These are phyloP conservation scores for Falco punctatus DNA, from an alignment of 2,113 vertebrate species.

Conservation along the genomic window DNA sequence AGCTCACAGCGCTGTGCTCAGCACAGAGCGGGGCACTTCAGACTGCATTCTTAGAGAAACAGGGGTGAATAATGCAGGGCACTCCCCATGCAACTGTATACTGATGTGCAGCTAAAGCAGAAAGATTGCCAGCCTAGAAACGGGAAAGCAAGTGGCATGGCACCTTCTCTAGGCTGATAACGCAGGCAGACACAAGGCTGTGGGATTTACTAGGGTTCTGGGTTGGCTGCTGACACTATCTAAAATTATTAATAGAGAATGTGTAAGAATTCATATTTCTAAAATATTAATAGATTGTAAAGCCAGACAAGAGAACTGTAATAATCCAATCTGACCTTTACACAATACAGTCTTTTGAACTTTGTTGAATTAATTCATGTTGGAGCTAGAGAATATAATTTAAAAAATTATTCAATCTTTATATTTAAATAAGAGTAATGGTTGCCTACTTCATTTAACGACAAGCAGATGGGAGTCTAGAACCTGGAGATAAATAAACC, in stretches of 20 bases:
- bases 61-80: not conserved
- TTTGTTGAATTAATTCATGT: not conserved
- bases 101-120: not conserved
- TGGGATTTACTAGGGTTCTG: not conserved
- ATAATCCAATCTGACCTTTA: not conserved
- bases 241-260: not conserved
- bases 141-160: not conserved
- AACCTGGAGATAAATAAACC: not conserved
- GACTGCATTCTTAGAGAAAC: not conserved
- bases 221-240: not conserved
- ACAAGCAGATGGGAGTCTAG: not conserved
- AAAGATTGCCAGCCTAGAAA: not conserved
- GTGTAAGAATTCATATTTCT: not conserved
- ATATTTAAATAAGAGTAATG: not conserved
- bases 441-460: not conserved
- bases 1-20: not conserved
- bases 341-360: not conserved
- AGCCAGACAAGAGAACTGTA: not conserved
- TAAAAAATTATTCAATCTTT: not conserved
- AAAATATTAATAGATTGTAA: not conserved
- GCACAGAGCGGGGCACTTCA: rapidly evolving
- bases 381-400: not conserved
- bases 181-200: not conserved
- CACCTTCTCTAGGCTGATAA: not conserved
- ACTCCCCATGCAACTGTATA: rapidly evolving